Percentiles rank a stretch among this genome's conserved stretches.
Evolutionary conservation across 2,888 invertebrate species (phyloP).

Genomic region (Apamea epomidion): DNA sequence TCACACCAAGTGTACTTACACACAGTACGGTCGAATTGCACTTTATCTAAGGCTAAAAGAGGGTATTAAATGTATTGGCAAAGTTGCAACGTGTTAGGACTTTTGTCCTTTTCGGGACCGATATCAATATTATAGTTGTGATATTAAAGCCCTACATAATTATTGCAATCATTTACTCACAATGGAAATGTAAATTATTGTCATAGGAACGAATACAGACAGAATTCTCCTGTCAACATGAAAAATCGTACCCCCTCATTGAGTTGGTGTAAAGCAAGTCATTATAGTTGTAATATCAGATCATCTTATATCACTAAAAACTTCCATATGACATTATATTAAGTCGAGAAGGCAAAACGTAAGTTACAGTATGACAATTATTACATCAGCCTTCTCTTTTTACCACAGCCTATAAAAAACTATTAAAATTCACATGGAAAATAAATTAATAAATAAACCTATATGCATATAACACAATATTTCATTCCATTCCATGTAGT

Average conservation of each 20-base stretch:
- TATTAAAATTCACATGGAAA: slow-evolving; percentile 41
- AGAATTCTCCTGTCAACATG: background rate
- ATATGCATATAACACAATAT: slow-evolving; percentile 39
- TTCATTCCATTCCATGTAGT: slow-evolving; percentile 29
- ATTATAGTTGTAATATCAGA: slow-evolving; percentile 56
- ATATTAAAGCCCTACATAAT: background rate
- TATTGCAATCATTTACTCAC: slow-evolving; percentile 2
- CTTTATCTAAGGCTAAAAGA: slow-evolving; percentile 30
- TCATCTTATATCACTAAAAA: slow-evolving; percentile 54
- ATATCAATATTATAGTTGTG: background rate
- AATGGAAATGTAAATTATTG: slow-evolving; percentile 8
- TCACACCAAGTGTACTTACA: slow-evolving; percentile 46
- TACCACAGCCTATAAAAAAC: slow-evolving; percentile 65
- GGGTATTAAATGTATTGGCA: background rate
- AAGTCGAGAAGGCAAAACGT: slow-evolving; percentile 57
- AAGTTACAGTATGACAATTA: slow-evolving; percentile 45
- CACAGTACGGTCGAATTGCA: slow-evolving; percentile 30
- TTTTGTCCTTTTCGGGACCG: background rate
- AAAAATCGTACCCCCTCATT: background rate
- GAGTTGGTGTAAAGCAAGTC: slow-evolving; percentile 54
- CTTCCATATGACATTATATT: slow-evolving; percentile 39
- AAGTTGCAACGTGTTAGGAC: background rate
- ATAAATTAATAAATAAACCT: slow-evolving; percentile 56
- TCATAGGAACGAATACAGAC: background rate
- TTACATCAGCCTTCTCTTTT: slow-evolving; percentile 61